phyloP scores from a whole-genome alignment of 1,140 invertebrate genomes.

The Scaptomyza montana region DNA sequence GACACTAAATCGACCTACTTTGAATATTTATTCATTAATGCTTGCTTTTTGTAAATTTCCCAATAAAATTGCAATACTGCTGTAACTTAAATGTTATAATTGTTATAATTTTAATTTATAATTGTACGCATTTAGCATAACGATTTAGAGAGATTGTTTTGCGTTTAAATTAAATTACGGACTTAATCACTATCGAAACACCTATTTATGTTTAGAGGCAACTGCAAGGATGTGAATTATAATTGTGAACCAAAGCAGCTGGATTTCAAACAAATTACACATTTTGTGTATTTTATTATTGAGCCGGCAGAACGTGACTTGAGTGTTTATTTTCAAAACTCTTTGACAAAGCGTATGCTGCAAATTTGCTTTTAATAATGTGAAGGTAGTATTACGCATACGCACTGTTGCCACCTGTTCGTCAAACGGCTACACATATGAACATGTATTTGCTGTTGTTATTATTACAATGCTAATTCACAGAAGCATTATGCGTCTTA shows the following conservation, averaged over 20 bases:
- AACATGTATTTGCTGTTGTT: not conserved
- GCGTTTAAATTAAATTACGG: not conserved
- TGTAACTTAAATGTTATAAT: too few species aligned
- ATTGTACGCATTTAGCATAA: too few species aligned
- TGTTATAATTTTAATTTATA: too few species aligned
- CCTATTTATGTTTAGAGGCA: not conserved
- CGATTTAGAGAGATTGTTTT: not conserved
- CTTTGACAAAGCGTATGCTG: not conserved
- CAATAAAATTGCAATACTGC: too few species aligned
- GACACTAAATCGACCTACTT: too few species aligned
- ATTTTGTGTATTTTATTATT: slow-evolving; percentile 36
- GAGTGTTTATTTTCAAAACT: slow-evolving; percentile 45
- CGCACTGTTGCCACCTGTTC: slow-evolving; percentile 40
- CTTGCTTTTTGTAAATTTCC: too few species aligned
- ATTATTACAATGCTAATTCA: not conserved
- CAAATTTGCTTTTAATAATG: slow-evolving; percentile 61
- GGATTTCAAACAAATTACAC: not conserved
- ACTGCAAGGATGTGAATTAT: not conserved
- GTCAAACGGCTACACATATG: not conserved
- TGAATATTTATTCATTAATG: too few species aligned
- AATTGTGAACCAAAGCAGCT: slow-evolving; percentile 3
- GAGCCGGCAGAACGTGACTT: slow-evolving; percentile 56
- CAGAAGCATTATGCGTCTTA: not conserved
- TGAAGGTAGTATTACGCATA: slow-evolving; percentile 57
- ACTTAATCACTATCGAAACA: not conserved